Conservation (phyloP, 2,888 invertebrate species). For the Teinopalpus imperialis region DNA sequence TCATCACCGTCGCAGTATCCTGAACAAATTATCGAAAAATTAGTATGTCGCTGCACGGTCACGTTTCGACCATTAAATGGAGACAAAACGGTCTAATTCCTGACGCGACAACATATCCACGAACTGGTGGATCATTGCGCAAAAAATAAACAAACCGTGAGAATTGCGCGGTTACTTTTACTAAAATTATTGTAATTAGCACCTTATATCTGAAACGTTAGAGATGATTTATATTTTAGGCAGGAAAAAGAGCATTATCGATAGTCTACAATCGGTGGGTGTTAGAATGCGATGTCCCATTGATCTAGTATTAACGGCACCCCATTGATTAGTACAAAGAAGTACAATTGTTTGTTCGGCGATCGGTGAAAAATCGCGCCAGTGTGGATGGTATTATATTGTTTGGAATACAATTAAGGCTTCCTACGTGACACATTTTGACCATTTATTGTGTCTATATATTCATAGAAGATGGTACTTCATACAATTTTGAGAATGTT, state of each 20-base stretch:
- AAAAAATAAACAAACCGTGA: constrained; percentile 54
- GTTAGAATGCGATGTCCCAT: constrained; percentile 60
- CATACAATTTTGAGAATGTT: too few species aligned
- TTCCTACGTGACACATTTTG: constrained; percentile 28
- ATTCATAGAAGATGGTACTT: too few species aligned
- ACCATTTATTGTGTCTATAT: constrained; percentile 12
- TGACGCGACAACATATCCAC: constrained; percentile 73
- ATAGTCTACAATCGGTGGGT: constrained; percentile 45
- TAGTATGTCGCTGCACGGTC: constrained; percentile 66
- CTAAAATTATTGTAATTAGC: constrained; percentile 19
- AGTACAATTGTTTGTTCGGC: constrained; percentile 65
- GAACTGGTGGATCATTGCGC: constrained; percentile 78
- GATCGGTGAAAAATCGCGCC: constrained; percentile 65
- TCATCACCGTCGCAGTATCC: constrained; percentile 69
- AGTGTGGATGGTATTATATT: constrained; percentile 48
- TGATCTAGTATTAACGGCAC: constrained; percentile 73
- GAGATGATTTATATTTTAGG: constrained; percentile 6
- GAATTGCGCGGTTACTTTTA: constrained; percentile 30
- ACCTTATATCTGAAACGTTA: constrained; percentile 16
- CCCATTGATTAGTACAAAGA: constrained; percentile 74
- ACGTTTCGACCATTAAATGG: constrained; percentile 77
- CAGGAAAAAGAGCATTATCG: constrained; percentile 31
- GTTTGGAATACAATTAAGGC: constrained; percentile 36
- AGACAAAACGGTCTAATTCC: constrained; percentile 80
- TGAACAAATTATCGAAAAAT: constrained; percentile 71